These are phyloP conservation scores for Heliconius ethilla DNA, from an alignment of 2,888 invertebrate species.

Conservation along the genomic window DNA sequence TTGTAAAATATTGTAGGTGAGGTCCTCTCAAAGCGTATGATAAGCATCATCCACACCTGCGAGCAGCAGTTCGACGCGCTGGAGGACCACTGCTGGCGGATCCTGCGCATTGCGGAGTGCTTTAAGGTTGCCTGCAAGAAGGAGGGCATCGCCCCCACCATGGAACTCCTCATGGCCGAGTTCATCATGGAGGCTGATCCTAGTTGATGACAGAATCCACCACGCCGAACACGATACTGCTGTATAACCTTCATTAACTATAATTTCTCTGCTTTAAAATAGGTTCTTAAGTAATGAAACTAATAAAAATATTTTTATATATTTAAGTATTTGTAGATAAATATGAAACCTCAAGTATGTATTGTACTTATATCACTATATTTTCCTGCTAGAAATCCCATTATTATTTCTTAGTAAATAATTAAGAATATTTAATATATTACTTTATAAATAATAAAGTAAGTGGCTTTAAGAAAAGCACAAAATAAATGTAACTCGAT, in stretches of 20 bases:
- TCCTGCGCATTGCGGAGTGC: constrained; percentile 69
- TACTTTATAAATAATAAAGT: not conserved
- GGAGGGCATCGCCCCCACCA: constrained; percentile 63
- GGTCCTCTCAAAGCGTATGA: constrained; percentile 61
- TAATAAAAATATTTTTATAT: not conserved
- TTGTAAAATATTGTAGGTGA: constrained; percentile 53
- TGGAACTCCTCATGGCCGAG: constrained; percentile 69
- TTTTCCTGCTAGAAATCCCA: constrained; percentile 1
- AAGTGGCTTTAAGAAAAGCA: not conserved
- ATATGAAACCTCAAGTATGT: not conserved
- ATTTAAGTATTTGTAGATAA: too few relatives aligned
- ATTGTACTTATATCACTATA: not conserved
- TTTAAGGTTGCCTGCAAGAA: constrained; percentile 61
- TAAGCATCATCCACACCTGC: constrained; percentile 63
- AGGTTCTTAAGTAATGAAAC: not conserved
- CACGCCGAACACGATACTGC: not conserved
- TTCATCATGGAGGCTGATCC: constrained; percentile 68
- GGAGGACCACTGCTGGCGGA: constrained; percentile 69
- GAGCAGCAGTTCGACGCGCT: constrained; percentile 60
- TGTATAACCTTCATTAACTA: not conserved
- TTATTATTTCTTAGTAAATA: not conserved
- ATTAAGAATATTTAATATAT: not conserved
- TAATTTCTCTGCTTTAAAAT: not conserved
- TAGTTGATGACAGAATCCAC: constrained; percentile 39
- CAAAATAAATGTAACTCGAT: not conserved